Evolutionary conservation across 2,113 vertebrate species (phyloP), one percentile per base, ranked within the genome.

Genomic region (Coptodon rendalli): DNA sequence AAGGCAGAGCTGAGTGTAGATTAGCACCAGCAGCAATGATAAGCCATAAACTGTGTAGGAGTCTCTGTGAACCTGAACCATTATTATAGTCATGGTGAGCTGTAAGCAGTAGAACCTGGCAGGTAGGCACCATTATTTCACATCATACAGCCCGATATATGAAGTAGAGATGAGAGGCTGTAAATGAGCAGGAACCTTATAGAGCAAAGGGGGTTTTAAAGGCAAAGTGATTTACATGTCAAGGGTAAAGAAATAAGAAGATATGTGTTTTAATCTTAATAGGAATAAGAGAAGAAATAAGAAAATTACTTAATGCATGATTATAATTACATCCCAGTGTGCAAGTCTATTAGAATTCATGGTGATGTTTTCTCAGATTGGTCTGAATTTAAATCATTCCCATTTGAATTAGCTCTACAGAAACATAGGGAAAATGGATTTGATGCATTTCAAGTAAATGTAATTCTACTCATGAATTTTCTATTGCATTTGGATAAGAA

Each of bases 41-140:
- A 83, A 73, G 8, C 59, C 45, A 52, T 57, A 68, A 59, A 63
- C 29, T 38, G 80, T 87, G 84, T 73, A 34, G 57, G 90, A 83
- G 57, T 83, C 52, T 83, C 81, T 22, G 11, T 19, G 81, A 84
- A 80, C 53, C 61, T 82, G 71, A 81, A 12, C 24, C 57, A 29
- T 89, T 87, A 85, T 80, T 86, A 66, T 16, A 52, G 52, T 80
- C 79, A 86, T 14, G n/a, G 61, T 61, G 57, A 54, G 63, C 68
- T 90, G 54, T 89, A 92, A 93, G 94, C 85, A 92, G 83, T 11
- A 8, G n/a, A 63, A 78, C 48, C 31, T 63, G 79, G 80, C 29
- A 85, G 82, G 81, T 68, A 63, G 82, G 50, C 48, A 36, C 54
- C 43, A 63, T 85, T 80, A 80, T n/a, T 38, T 87, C 5, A 61